Base-by-base conservation (phyloP, 2,797 vertebrate genomes). In the Smutsia temminckii region DNA sequence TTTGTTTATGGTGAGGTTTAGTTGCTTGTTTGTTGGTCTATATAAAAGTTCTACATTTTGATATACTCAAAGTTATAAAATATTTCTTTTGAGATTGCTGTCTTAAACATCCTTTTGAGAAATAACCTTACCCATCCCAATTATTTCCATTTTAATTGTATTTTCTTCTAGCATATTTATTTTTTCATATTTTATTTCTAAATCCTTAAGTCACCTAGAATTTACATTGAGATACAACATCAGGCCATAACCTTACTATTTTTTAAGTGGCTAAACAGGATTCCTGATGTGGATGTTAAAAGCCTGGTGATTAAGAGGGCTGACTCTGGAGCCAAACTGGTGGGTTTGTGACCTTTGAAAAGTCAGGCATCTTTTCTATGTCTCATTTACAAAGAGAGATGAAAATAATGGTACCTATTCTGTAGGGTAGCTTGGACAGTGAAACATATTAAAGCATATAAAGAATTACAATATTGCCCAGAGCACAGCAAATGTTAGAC, bases 101-200 rank as follows among this genome's bases (percentile, higher is more conserved):
- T 68, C 42, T 88, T 88, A 96, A 77, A 64, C 78, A 11, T 84
- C 14, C 32, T 79, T 75, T 93, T 89, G 32, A 81, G 74, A 61
- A 90, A 94, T 57, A 90, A 87, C 3, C 32, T 88, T 93, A 10
- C 13, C 14, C 27, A 71, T 7, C 11, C 27, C 23, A 80, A 63
- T 75, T 74, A 89, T 72, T 51, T 89, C 16, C 10, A 40, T 72
- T 81, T 78, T 87, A 80, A 64, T 94, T 91, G 18, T 66, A 89
- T 79, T 84, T 92, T 94, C 63, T 81, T 83, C 51, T 51, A 86
- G 68, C n/a, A 61, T 77, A 72, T 61, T 81, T 66, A 87, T 20
- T 74, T 5, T 87, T 90, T 69, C 9, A 46, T 53, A 68, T 72
- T 85, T 81, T 85, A 75, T 32, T 85, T 91, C 75, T 64, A 94